phyloP scores from a whole-genome alignment of 1,140 invertebrate species.

The Solenopsis fugax region DNA sequence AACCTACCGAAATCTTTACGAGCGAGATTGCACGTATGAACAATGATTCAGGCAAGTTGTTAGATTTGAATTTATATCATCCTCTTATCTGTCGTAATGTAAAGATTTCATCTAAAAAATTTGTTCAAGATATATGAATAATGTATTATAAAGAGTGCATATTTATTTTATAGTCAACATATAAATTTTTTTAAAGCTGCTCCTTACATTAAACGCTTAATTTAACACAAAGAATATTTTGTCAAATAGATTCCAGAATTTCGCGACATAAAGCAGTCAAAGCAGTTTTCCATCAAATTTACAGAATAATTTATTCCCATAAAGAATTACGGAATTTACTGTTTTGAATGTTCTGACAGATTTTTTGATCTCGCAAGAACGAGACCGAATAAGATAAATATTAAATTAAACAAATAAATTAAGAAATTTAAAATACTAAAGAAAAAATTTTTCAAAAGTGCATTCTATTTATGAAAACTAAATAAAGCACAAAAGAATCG shows the following conservation, averaged over 20 bases:
- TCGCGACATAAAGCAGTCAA: background rate
- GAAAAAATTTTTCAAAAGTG: background rate
- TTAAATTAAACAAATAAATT: background rate
- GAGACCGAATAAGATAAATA: background rate
- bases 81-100: background rate
- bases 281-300: background rate
- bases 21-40: background rate
- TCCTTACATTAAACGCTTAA: background rate
- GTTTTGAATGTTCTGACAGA: background rate
- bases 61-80: background rate
- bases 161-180: background rate
- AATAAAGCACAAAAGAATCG: background rate
- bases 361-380: background rate
- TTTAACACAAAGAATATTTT: background rate
- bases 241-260: background rate
- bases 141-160: too few species aligned
- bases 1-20: conserved; percentile 50
- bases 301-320: background rate
- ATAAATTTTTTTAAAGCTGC: background rate
- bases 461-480: background rate
- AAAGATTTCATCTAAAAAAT: background rate
- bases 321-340: too few species aligned
- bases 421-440: background rate
- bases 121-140: background rate
- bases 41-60: background rate